A percentile compares a stretch with the other conserved stretches of the same genome.
Conservation (phyloP, 2,888 invertebrate genomes). For the Athrips mouffetella region DNA sequence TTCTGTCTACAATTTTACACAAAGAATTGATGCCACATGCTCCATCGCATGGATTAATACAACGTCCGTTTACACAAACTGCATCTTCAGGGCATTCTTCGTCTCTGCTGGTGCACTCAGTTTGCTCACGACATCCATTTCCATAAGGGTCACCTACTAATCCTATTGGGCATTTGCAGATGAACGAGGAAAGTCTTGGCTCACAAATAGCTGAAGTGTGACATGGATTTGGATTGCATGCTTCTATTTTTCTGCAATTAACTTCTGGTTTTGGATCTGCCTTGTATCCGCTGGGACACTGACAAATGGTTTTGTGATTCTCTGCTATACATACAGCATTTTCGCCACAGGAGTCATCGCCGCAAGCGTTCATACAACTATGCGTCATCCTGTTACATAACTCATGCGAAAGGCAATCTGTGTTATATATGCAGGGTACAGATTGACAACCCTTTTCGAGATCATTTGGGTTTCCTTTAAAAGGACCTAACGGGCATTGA, state of each 20-base stretch:
- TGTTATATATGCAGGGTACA: constrained; percentile 92
- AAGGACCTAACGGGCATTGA: constrained; percentile 92
- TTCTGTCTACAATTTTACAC: constrained; percentile 87
- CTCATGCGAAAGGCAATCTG: constrained; percentile 88
- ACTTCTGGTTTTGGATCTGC: constrained; percentile 91
- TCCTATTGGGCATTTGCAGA: constrained; percentile 88
- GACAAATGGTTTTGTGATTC: constrained; percentile 88
- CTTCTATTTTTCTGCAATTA: constrained; percentile 84
- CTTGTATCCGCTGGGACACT: constrained; percentile 90
- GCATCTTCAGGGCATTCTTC: constrained; percentile 87
- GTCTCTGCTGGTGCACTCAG: constrained; percentile 85
- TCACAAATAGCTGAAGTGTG: constrained; percentile 89
- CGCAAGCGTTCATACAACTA: constrained; percentile 89
- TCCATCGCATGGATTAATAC: constrained; percentile 88
- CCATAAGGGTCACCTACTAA: constrained; percentile 87
- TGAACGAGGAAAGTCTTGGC: constrained; percentile 80
- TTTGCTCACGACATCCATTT: constrained; percentile 87
- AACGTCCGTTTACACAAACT: constrained; percentile 83
- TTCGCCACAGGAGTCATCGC: constrained; percentile 88
- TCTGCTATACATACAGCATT: constrained; percentile 94
- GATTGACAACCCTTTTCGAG: constrained; percentile 84
- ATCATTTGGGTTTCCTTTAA: constrained; percentile 91
- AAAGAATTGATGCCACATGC: constrained; percentile 90
- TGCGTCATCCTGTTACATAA: constrained; percentile 90
- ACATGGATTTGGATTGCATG: constrained; percentile 88